Base-by-base conservation (phyloP, 37 sponge, comb jelly and placozoan species). In the Cladorhizidae sp. region DNA sequence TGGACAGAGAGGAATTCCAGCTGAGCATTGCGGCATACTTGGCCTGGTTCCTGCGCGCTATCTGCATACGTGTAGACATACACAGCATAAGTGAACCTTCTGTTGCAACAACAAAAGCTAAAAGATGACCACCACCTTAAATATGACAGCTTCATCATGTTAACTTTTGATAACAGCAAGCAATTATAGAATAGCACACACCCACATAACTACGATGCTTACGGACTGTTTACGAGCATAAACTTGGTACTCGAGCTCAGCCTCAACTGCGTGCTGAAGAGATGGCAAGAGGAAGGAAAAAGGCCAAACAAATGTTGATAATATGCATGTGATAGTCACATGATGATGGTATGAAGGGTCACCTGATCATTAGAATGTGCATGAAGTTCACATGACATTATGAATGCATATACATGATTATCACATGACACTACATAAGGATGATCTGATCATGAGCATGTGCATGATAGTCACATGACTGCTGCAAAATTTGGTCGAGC, bases 41-140 rank as follows among this genome's bases (percentile, higher is more conserved):
- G 28, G 87, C 91, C n/a, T 86, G 83, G 56, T 86, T 75, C 75
- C 76, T 72, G 32, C 87, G 76, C 2, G 70, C 75, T 64, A 54
- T 70, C 88, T 92, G 62, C 26, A 43, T 40, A n/a, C n/a, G n/a
- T n/a, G n/a, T n/a, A 15, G 40, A 20, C 22, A 72, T 31, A 6
- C 25, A 40, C n/a, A 38, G 39, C 63, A 76, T 14, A 74, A 67
- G 7, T 67, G 20, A 21, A 42, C 50, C 20, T 26, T 15, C 14
- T 40, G 20, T 6, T 3, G 1, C 1, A 76, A 25, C 21, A 29
- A 39, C 11, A 32, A 42, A 11, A 32, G 2, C 38, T 7, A n/a
- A n/a, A n/a, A n/a, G n/a, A n/a, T n/a, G n/a, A n/a, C n/a, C n/a
- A n/a, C n/a, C n/a, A n/a, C n/a, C n/a, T n/a, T n/a, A n/a, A n/a